Evolutionary conservation across 2,888 invertebrate species (phyloP).

Genomic region (Syrphus vitripennis): DNA sequence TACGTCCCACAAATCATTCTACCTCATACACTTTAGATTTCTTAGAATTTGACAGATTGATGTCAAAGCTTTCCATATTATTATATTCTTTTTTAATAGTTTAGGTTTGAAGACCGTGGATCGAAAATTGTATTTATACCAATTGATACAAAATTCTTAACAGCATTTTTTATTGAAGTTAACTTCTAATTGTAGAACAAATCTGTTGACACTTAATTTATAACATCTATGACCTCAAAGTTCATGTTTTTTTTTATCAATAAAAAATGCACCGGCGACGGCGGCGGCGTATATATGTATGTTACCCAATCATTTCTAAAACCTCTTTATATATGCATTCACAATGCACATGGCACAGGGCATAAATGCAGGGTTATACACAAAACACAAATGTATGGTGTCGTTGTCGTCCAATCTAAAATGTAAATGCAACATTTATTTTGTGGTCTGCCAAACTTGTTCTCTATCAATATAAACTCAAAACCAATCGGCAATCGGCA

Average conservation of each 20-base stretch:
- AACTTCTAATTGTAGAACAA: no score
- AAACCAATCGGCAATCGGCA: conserved; percentile 29
- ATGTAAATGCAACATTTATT: conserved; percentile 40
- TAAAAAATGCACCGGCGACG: neutral
- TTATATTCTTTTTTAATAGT: no score
- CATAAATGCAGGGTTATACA: neutral
- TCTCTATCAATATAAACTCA: conserved; percentile 47
- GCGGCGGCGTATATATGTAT: no score
- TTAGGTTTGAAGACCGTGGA: no score
- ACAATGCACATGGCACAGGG: neutral
- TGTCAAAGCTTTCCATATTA: no score
- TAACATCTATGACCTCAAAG: neutral
- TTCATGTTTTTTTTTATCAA: neutral
- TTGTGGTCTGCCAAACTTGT: conserved; percentile 32
- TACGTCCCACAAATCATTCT: neutral
- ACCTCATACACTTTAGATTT: neutral
- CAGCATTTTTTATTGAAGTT: no score
- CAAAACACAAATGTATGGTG: neutral
- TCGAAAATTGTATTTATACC: no score
- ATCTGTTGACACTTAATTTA: neutral
- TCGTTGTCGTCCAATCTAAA: conserved; percentile 18
- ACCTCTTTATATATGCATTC: neutral
- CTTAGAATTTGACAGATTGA: no score
- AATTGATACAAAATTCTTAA: no score
- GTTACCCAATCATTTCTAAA: neutral